These are phyloP conservation scores for Akabosia matsudoensis DNA, from an alignment of 1,140 invertebrate genomes.

Conservation along the genomic window DNA sequence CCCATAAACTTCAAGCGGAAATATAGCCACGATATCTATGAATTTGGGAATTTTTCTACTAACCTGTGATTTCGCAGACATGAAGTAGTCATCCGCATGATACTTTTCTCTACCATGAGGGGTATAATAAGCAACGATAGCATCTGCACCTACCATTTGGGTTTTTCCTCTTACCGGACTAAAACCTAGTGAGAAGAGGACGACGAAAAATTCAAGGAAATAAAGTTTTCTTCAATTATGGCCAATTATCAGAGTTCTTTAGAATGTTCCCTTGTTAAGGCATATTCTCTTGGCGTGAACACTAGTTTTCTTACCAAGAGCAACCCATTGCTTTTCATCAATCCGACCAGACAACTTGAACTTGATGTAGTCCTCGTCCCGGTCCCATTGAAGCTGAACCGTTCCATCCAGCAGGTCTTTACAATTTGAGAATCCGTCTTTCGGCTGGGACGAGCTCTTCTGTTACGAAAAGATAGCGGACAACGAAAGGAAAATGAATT, in stretches of 20 bases:
- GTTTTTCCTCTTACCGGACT: conserved; percentile 48
- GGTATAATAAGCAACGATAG: conserved; percentile 73
- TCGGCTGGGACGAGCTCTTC: conserved; percentile 55
- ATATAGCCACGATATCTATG: no score
- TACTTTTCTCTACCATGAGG: conserved; percentile 60
- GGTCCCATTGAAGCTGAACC: conserved; percentile 76
- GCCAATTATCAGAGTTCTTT: conserved; percentile 5
- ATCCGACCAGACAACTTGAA: conserved; percentile 73
- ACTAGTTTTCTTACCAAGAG: conserved; percentile 62
- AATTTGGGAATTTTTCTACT: conserved; percentile 2
- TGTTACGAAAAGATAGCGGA: not conserved
- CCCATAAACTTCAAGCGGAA: not conserved
- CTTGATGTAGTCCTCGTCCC: conserved; percentile 67
- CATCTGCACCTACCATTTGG: conserved; percentile 70
- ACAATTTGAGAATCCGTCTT: conserved; percentile 63
- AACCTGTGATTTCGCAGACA: conserved; percentile 72
- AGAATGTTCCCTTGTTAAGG: not conserved
- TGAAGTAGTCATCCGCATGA: conserved; percentile 77
- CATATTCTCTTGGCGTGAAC: not conserved
- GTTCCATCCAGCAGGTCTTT: conserved; percentile 72
- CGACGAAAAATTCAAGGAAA: conserved; percentile 3
- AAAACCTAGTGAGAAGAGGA: conserved; percentile 36
- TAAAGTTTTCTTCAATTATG: conserved; percentile 24
- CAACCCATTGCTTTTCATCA: conserved; percentile 78
- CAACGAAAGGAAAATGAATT: not conserved